Percentiles rank a stretch among this genome's conserved stretches.
Evolutionary conservation across 2,888 invertebrate genomes (phyloP).

Genomic region (Callimorpha dominula): DNA sequence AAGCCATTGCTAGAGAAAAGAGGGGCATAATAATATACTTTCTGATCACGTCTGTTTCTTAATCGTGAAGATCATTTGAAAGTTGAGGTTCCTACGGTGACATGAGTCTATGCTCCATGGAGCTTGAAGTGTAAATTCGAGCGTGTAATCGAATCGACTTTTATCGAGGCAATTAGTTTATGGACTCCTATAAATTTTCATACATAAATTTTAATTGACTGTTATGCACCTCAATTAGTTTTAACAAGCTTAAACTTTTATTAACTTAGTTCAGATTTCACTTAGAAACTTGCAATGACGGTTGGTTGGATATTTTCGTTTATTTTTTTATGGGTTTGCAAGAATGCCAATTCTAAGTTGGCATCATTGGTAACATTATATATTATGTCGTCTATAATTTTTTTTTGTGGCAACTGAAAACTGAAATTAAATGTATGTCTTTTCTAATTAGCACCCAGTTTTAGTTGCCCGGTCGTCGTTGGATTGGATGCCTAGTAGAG

Average conservation of each 20-base stretch:
- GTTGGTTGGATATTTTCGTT: background rate
- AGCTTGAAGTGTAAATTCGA: background rate
- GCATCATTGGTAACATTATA: slow-evolving; percentile 41
- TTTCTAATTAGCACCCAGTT: slow-evolving; percentile 74
- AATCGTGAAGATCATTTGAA: background rate
- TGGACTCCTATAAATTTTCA: background rate
- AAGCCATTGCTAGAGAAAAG: too few relatives aligned
- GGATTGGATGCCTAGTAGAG: slow-evolving; percentile 83
- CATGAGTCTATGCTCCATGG: background rate
- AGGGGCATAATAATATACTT: background rate
- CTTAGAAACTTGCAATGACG: slow-evolving; percentile 11
- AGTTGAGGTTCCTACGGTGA: background rate
- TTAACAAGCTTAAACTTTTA: background rate
- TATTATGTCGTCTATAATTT: background rate
- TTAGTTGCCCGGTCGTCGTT: slow-evolving; percentile 78
- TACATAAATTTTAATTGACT: background rate
- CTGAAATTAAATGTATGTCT: background rate
- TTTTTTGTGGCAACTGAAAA: too few relatives aligned
- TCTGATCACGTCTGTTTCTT: background rate
- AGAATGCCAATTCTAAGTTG: slow-evolving; percentile 27
- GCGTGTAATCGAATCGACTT: background rate
- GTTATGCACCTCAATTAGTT: background rate
- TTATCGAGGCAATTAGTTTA: background rate
- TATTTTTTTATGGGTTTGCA: slow-evolving; percentile 7
- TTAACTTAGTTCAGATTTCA: background rate